Conservation (phyloP, 2,888 invertebrate species). For the Pristionchus arcanus region DNA sequence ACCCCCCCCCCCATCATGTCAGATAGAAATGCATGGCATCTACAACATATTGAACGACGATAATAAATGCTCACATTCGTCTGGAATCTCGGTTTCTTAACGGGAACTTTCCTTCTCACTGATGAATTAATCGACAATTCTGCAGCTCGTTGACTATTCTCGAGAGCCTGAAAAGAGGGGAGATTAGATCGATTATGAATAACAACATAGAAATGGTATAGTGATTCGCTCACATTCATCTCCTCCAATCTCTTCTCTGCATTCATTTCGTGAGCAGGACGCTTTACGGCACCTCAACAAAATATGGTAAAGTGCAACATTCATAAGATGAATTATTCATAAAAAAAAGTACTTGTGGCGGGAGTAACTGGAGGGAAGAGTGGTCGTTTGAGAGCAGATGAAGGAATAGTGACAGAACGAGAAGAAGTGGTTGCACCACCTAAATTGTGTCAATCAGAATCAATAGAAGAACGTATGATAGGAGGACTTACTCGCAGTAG, state of each 20-base stretch:
- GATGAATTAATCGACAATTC: conserved; percentile 10
- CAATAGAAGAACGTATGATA: neutral
- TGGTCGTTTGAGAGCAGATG: neutral
- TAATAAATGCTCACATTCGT: neutral
- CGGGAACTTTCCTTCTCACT: neutral
- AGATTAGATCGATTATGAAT: neutral
- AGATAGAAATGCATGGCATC: too few species aligned
- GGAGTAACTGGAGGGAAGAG: neutral
- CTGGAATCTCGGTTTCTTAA: neutral
- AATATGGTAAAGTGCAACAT: too few species aligned
- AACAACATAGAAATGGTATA: neutral
- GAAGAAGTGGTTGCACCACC: neutral
- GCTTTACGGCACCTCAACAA: neutral
- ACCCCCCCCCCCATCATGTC: too few species aligned
- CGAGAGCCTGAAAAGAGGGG: neutral
- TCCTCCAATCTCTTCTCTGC: neutral
- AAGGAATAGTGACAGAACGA: neutral
- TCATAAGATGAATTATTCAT: neutral
- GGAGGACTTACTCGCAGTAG: neutral
- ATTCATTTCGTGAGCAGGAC: conserved; percentile 1
- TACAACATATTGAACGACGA: neutral
- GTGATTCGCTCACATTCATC: neutral
- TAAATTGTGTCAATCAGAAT: neutral
- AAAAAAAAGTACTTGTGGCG: neutral
- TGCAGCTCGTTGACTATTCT: neutral